Conservation (phyloP, 2,113 vertebrate genomes). For the Chiloscyllium plagiosum region DNA sequence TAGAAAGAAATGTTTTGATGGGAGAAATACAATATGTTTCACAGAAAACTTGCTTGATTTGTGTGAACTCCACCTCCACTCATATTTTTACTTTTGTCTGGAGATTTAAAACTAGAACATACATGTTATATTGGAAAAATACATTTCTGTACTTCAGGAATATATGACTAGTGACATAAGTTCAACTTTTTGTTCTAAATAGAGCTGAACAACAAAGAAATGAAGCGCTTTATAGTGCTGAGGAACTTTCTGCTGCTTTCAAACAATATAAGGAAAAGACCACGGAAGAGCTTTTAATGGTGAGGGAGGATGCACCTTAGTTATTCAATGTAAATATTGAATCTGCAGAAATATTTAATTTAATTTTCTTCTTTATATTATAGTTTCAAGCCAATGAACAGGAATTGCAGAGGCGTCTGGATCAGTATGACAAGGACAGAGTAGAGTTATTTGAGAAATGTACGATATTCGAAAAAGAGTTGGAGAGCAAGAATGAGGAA, state of each 20-base stretch:
- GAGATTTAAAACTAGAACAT: not conserved
- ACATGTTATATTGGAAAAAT: not conserved
- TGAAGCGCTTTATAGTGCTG: slow-evolving; percentile 74
- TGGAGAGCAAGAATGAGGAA: slow-evolving; percentile 56
- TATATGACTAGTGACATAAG: not conserved
- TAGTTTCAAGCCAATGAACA: slow-evolving; percentile 75
- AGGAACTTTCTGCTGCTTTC: slow-evolving; percentile 75
- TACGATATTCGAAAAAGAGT: slow-evolving; percentile 59
- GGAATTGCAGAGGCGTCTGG: slow-evolving; percentile 62
- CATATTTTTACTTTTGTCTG: not conserved
- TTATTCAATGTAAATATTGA: slow-evolving; percentile 39
- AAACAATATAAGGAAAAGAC: slow-evolving; percentile 72
- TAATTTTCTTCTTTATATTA: slow-evolving; percentile 42
- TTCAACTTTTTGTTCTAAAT: slow-evolving; percentile 43
- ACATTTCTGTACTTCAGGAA: not conserved
- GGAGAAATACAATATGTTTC: not conserved
- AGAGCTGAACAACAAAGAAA: slow-evolving; percentile 87
- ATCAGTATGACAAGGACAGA: slow-evolving; percentile 67
- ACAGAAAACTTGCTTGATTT: not conserved
- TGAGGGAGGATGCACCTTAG: slow-evolving; percentile 44
- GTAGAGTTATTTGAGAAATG: slow-evolving; percentile 66
- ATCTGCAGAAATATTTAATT: not conserved
- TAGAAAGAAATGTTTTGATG: not conserved
- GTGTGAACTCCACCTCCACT: not conserved
- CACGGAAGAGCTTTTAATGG: slow-evolving; percentile 69